phyloP scores from a whole-genome alignment of 2,797 vertebrate species.

The Podarcis lilfordi region DNA sequence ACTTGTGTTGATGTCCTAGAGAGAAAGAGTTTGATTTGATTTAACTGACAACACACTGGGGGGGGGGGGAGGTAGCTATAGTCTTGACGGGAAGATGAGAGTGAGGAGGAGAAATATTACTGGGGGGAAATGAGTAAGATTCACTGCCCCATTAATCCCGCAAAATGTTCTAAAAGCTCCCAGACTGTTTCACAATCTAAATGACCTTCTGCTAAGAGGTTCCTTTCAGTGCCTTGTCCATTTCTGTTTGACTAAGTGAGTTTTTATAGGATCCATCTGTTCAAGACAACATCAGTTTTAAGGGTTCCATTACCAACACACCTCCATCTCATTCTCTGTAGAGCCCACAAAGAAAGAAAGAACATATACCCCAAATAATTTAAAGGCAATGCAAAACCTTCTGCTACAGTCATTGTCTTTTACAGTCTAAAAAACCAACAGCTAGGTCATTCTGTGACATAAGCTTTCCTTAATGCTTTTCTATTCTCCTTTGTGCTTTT shows the following conservation, averaged over 20 bases:
- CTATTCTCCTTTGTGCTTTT: not conserved
- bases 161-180: not conserved
- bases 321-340: not conserved
- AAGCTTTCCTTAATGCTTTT: not conserved
- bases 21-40: not conserved
- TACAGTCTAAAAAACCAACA: not conserved
- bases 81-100: not conserved
- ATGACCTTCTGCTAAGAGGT: not conserved
- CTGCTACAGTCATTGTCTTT: not conserved
- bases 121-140: not conserved
- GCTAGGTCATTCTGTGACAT: not conserved
- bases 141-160: not conserved
- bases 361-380: not conserved
- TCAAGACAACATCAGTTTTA: not conserved
- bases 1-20: not conserved
- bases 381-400: not conserved
- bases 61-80: too few relatives aligned
- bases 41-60: not conserved
- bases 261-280: not conserved
- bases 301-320: not conserved
- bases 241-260: constrained; percentile 4
- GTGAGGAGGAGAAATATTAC: not conserved
- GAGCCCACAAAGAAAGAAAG: not conserved
- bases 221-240: not conserved
- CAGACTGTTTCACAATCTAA: not conserved